A percentile compares a stretch with the other conserved stretches of the same genome.
Conservation (phyloP, 35 echinoderm and acorn worm species). For the Anneissia japonica region DNA sequence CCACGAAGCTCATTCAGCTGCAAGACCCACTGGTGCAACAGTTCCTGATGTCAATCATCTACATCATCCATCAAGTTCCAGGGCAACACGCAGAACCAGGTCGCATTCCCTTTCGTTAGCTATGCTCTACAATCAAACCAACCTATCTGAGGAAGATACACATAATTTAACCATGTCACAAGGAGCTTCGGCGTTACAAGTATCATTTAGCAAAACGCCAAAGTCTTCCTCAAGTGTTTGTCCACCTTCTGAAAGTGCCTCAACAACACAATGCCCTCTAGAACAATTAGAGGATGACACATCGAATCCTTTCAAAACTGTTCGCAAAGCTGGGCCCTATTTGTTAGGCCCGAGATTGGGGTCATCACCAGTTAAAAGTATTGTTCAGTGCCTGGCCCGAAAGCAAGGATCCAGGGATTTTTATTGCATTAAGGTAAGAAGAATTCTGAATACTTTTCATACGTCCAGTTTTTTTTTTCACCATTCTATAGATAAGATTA, state of each 20-base stretch:
- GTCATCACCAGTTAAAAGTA: slow-evolving; percentile 87
- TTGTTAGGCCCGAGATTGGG: slow-evolving; percentile 78
- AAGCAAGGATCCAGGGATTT: slow-evolving; percentile 85
- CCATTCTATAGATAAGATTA: too few species aligned
- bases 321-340: slow-evolving; percentile 85
- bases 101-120: neutral
- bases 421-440: slow-evolving; percentile 81
- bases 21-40: neutral
- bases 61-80: neutral
- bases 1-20: neutral
- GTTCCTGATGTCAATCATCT: neutral
- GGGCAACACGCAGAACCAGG: neutral
- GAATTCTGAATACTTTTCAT: too few species aligned
- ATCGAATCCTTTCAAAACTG: slow-evolving; percentile 3
- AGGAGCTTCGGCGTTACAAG: neutral
- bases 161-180: slow-evolving; percentile 7
- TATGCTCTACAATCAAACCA: neutral
- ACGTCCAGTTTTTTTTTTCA: too few species aligned
- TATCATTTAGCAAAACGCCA: neutral
- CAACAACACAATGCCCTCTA: slow-evolving; percentile 12
- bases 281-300: slow-evolving; percentile 17
- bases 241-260: slow-evolving; percentile 6
- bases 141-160: neutral
- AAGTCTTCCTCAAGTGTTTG: neutral
- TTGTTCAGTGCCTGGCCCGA: slow-evolving; percentile 88